Evolutionary conservation across 2,113 vertebrate species (phyloP), one percentile per base, ranked within the genome.

Genomic region (Paratilapia polleni): DNA sequence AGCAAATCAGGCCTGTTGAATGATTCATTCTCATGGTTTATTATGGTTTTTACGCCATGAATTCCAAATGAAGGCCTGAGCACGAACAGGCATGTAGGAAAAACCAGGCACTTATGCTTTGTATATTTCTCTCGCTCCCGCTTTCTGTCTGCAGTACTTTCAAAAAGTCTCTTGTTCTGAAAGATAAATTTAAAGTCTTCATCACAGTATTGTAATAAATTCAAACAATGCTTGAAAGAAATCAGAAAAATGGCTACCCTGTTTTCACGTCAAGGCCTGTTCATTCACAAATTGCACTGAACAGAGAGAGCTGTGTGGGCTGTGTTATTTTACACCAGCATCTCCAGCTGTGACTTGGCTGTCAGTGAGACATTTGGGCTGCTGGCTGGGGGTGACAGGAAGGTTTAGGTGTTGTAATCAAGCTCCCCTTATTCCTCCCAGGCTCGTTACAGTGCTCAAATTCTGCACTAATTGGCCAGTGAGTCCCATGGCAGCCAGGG

Each of bases 331-430:
- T 66, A 61, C 1, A 12, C 80, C 36, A 2, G 57, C 41, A 78
- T 84, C 82, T 82, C 94, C 93, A 92, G 91, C 94, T 95, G 94
- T 88, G 94, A 91, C 87, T 90, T 70, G 90, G 93, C 91, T 93
- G 93, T 94, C 93, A 91, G 90, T 74, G 92, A 91, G 89, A 92
- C 85, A 88, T 94, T 94, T 88, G 85, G 90, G 85, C 87, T 82
- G 62, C 78, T 73, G 88, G 86, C 64, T 84, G 86, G 85, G 88
- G 93, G 90, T 82, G 86, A 92, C 92, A 91, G 92, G 90, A 92
- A 94, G 94, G 93, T 93, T 94, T 94, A 92, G 92, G 93, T 94
- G 92, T 91, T 92, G 92, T 94, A 94, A 95, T 94, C 94, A 94
- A 92, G 91, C 91, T 83, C 90, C 63, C 85, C 58, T 90, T 90